Conservation (phyloP, 1,140 invertebrate species). For the Brachionus rotundiformis region DNA sequence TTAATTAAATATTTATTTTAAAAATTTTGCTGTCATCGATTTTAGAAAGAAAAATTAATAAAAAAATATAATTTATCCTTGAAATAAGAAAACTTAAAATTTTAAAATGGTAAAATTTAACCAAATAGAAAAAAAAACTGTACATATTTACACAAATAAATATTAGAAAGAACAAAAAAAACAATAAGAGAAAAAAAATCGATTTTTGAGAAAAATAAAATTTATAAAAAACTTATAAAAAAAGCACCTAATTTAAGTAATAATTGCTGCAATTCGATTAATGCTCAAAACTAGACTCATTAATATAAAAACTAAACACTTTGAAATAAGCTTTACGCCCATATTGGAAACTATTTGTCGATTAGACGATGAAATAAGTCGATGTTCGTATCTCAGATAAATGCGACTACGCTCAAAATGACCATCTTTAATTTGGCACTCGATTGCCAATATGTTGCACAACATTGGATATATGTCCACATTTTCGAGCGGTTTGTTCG, state of each 20-base stretch:
- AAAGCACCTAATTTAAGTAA: not conserved
- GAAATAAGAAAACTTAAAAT: not conserved
- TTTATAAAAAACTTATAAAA: not conserved
- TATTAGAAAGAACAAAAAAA: too few relatives aligned
- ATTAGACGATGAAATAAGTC: not conserved
- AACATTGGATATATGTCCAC: conserved; percentile 38
- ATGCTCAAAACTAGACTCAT: not conserved
- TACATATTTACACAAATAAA: not conserved
- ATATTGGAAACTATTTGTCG: conserved; percentile 3
- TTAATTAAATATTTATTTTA: conserved; percentile 5
- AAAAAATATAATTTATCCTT: conserved; percentile 36
- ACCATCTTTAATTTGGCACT: conserved; percentile 13
- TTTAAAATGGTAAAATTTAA: not conserved
- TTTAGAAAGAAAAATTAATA: conserved; percentile 19
- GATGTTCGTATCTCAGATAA: conserved; percentile 30
- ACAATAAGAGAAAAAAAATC: not conserved
- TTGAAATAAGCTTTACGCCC: not conserved
- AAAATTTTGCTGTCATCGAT: not conserved
- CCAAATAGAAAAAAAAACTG: not conserved
- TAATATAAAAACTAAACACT: not conserved
- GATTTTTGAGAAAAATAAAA: not conserved
- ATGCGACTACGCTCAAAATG: conserved; percentile 23
- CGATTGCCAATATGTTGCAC: conserved; percentile 42
- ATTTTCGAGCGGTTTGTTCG: not conserved
- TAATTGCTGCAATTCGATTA: not conserved